phyloP scores from a whole-genome alignment of 2,888 invertebrate species.

The Acleris literana region DNA sequence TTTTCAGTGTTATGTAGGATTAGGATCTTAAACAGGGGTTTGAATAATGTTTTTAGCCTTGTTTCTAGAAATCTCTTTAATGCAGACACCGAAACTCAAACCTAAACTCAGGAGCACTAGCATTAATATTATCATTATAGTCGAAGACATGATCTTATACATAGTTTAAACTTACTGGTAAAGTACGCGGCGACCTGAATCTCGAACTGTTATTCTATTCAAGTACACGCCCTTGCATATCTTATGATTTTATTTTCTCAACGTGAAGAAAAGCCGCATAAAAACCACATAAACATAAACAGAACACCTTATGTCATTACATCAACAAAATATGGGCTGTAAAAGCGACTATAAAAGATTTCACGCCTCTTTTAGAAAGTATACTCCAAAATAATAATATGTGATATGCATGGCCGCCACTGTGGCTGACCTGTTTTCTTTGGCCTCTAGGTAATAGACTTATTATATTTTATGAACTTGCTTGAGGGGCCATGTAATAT shows the following conservation, averaged over 20 bases:
- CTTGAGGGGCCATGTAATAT: slow-evolving; percentile 64
- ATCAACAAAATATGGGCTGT: slow-evolving; percentile 15
- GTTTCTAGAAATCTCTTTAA: too few relatives aligned
- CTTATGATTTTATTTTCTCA: neutral
- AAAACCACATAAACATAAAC: slow-evolving; percentile 16
- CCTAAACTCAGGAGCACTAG: too few relatives aligned
- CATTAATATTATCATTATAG: too few relatives aligned
- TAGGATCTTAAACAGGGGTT: too few relatives aligned
- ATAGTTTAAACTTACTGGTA: too few relatives aligned
- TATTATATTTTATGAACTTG: slow-evolving; percentile 79
- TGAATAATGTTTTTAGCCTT: too few relatives aligned
- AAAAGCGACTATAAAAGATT: slow-evolving; percentile 29
- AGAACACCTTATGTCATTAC: slow-evolving; percentile 20
- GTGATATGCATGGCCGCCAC: slow-evolving; percentile 40
- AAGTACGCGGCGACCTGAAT: too few relatives aligned
- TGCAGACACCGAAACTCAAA: too few relatives aligned
- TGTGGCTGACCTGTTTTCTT: slow-evolving; percentile 60
- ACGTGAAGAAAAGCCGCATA: slow-evolving; percentile 1
- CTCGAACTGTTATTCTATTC: too few relatives aligned
- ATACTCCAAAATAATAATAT: slow-evolving; percentile 29
- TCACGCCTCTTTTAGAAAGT: slow-evolving; percentile 19
- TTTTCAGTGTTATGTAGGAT: too few relatives aligned
- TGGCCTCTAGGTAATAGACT: slow-evolving; percentile 60
- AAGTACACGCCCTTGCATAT: too few relatives aligned
- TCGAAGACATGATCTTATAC: too few relatives aligned